Evolutionary conservation across 1,140 invertebrate genomes (phyloP), one percentile per base, ranked within the genome.

Genomic region (Drosophila nigromelanica): DNA sequence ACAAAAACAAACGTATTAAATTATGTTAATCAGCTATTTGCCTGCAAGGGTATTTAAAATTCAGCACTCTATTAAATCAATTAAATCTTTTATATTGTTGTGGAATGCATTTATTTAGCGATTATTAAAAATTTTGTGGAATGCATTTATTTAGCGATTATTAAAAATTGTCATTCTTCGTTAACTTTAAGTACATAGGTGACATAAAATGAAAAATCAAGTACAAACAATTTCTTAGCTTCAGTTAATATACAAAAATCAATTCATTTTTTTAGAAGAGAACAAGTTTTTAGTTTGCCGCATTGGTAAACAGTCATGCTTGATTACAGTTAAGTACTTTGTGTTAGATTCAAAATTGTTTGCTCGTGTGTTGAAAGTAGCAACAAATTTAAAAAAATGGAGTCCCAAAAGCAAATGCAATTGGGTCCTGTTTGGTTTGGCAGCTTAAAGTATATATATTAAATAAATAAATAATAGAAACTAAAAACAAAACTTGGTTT

Each of bases 101-200:
- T 56, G 42, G 74, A 81, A 76, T 80, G 76, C 37, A n/a, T n/a
- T n/a, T n/a, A n/a, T n/a, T n/a, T n/a, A n/a, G n/a, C n/a, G n/a
- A n/a, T n/a, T n/a, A n/a, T n/a, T n/a, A n/a, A n/a, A n/a, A n/a
- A n/a, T n/a, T n/a, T n/a, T n/a, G n/a, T n/a, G n/a, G n/a, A n/a
- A n/a, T n/a, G n/a, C n/a, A 51, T 81, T 78, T 81, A 74, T 82
- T 81, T 52, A 71, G 68, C 47, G 60, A 71, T 71, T 55, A 21
- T 67, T 77, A 47, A 67, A 67, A 60, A 73, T 48, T 64, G 5
- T 55, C 35, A 21, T 76, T 63, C 72, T 40, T 7, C 8, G 15
- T 47, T 64, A 55, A 73, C 47, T 68, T 58, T 78, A 73, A 35
- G 39, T 27, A 43, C 14, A 37, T 30, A 45, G 18, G 27, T 47